Evolutionary conservation across 2,888 invertebrate species (phyloP), one percentile per base, ranked within the genome.

Genomic region (Druceiella hillmani): DNA sequence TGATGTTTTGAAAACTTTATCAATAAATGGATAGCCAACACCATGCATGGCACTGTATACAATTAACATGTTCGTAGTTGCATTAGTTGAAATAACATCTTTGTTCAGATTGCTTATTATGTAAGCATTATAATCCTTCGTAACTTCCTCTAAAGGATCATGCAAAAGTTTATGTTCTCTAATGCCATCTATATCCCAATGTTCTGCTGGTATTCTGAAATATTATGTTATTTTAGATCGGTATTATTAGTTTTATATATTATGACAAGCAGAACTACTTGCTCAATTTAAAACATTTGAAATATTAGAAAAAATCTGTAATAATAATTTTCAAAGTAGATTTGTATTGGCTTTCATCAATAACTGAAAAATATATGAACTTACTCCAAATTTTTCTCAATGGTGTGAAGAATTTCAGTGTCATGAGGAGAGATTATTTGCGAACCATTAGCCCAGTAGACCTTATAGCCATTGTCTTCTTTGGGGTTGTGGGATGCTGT

Each of bases 41-140:
- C 99, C 99, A 59, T 99, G 99, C 90, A 99, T 93, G 0, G 98
- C 89, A 7, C 95, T 94, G 58, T 97, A 98, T 0, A 89, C 87
- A 45, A 91, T 81, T 34, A 76, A 75, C 1, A 87, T 56, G 1
- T 68, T 59, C 0, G 77, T 73, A 11, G 63, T 68, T 26, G 59
- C 61, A 50, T 82, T 83, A 22, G 76, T 58, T 25, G 73, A 63
- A 20, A 78, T 50, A 6, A 74, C 61, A 2, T 71, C 70, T 17
- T 73, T 59, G 12, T 79, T 61, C 5, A 86, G 61, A 17, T 66
- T 65, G 3, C 65, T 57, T 9, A 63, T 59, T 3, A 91, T 64
- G 17, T 74, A 73, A 7, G 71, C 55, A 55, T 80, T 80, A 61
- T 97, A 97, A 13, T 70, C 61, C 1, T 64, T 54, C 36, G 79